Percentiles rank a stretch among this genome's conserved stretches.
Evolutionary conservation across 1,140 invertebrate species (phyloP).

Genomic region (Drosophila jambulina): DNA sequence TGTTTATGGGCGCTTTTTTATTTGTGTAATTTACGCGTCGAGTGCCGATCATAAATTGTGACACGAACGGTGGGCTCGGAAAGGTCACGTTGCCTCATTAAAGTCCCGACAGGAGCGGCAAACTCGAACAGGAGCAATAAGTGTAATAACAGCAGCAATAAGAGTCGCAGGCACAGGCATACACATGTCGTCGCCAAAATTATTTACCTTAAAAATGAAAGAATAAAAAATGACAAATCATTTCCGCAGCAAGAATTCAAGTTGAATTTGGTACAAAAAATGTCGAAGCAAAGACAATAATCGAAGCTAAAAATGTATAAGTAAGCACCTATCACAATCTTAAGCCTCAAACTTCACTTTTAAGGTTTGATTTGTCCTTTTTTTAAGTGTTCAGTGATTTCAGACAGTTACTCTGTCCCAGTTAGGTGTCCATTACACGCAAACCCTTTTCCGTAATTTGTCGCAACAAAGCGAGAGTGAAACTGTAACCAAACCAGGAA

Average conservation of each 20-base stretch:
- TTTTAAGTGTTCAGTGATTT: constrained; percentile 11
- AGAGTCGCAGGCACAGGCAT: constrained; percentile 18
- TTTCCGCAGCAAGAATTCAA: background rate
- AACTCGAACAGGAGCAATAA: constrained; percentile 68
- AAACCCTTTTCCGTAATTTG: constrained; percentile 64
- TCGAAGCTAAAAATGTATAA: background rate
- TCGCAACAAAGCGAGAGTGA: constrained; percentile 20
- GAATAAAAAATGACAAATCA: constrained; percentile 29
- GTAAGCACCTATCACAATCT: background rate
- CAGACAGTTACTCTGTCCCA: constrained; percentile 8
- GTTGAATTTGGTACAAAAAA: background rate
- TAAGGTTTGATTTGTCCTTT: constrained; percentile 4
- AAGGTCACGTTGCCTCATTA: constrained; percentile 80
- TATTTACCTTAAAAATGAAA: constrained; percentile 28
- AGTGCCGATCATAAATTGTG: constrained; percentile 74
- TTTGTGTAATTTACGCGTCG: constrained; percentile 73
- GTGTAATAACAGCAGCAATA: constrained; percentile 73
- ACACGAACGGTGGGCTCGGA: constrained; percentile 53
- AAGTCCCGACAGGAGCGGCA: constrained; percentile 45
- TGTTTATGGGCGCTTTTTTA: constrained; percentile 74
- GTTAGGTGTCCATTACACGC: constrained; percentile 64
- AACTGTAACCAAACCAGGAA: constrained; percentile 23
- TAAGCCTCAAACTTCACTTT: constrained; percentile 18
- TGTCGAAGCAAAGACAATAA: background rate
- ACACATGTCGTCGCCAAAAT: constrained; percentile 37